These are phyloP conservation scores for Drosophila mimetica DNA, from an alignment of 2,888 invertebrate genomes.

Conservation along the genomic window DNA sequence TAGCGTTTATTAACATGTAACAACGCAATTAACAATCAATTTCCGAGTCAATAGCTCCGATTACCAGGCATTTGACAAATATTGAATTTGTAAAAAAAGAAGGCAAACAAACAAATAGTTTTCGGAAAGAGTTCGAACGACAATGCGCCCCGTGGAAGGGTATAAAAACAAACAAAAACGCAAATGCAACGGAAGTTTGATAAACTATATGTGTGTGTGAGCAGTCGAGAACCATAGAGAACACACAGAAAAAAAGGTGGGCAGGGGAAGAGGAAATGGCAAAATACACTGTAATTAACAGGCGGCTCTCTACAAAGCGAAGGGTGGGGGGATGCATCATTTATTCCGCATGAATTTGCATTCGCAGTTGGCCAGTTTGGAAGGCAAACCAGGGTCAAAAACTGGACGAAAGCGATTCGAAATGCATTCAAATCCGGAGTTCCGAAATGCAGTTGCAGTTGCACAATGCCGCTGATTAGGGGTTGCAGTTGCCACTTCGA, in stretches of 20 bases:
- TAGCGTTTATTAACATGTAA: neutral
- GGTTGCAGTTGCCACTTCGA: constrained; percentile 50
- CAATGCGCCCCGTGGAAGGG: constrained; percentile 13
- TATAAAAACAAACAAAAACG: constrained; percentile 37
- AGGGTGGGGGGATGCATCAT: constrained; percentile 30
- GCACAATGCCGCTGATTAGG: constrained; percentile 65
- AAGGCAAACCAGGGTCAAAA: constrained; percentile 23
- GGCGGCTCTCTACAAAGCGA: constrained; percentile 26
- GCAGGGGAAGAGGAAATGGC: constrained; percentile 22
- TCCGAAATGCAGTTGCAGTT: neutral
- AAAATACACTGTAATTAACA: constrained; percentile 67
- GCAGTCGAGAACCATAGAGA: constrained; percentile 28
- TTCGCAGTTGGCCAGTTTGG: constrained; percentile 23
- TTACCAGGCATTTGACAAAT: constrained; percentile 18
- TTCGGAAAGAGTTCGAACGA: constrained; percentile 10
- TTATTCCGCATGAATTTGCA: constrained; percentile 73
- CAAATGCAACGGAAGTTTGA: constrained; percentile 55
- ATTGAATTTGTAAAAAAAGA: constrained; percentile 18
- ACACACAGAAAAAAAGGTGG: constrained; percentile 17
- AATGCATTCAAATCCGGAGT: constrained; percentile 36
- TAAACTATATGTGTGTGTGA: constrained; percentile 39
- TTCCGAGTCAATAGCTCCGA: constrained; percentile 20
- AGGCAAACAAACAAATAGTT: constrained; percentile 9
- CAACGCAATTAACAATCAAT: constrained; percentile 19
- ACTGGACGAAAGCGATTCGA: constrained; percentile 34